Evolutionary conservation across 2,113 vertebrate genomes (phyloP).

Genomic region (Condylura cristata): DNA sequence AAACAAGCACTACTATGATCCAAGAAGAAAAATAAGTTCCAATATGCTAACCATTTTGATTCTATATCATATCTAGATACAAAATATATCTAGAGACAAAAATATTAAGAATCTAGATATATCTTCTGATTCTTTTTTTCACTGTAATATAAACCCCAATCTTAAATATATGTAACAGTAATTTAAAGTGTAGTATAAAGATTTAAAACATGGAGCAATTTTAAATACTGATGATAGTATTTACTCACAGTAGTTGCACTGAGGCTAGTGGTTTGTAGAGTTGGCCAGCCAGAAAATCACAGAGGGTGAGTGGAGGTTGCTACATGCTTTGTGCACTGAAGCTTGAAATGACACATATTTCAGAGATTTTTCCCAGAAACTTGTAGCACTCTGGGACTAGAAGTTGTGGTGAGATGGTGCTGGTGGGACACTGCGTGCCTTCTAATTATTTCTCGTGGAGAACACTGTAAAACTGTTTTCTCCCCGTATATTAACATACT

Average conservation of each 20-base stretch:
- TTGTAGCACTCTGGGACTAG: background rate
- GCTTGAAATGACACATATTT: background rate
- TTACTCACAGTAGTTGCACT: background rate
- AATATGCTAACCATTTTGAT: background rate
- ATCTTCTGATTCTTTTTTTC: background rate
- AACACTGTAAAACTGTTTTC: background rate
- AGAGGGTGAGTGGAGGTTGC: background rate
- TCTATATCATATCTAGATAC: background rate
- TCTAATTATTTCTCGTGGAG: background rate
- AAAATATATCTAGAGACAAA: too few relatives aligned
- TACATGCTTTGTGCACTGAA: background rate
- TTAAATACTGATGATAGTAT: background rate
- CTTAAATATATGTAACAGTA: background rate
- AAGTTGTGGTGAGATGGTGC: background rate
- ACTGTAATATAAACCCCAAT: background rate
- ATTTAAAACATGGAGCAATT: background rate
- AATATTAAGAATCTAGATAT: background rate
- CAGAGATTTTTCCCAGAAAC: background rate
- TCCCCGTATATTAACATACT: background rate
- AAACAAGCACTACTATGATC: background rate
- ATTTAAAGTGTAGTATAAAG: background rate
- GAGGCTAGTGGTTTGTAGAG: background rate
- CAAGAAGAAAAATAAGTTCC: background rate
- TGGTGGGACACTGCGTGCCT: background rate
- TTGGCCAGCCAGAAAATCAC: background rate